A percentile compares a stretch with the other conserved stretches of the same genome.
These are phyloP conservation scores for Vanacampus margaritifer DNA, from an alignment of 2,113 vertebrate genomes.

Conservation along the genomic window DNA sequence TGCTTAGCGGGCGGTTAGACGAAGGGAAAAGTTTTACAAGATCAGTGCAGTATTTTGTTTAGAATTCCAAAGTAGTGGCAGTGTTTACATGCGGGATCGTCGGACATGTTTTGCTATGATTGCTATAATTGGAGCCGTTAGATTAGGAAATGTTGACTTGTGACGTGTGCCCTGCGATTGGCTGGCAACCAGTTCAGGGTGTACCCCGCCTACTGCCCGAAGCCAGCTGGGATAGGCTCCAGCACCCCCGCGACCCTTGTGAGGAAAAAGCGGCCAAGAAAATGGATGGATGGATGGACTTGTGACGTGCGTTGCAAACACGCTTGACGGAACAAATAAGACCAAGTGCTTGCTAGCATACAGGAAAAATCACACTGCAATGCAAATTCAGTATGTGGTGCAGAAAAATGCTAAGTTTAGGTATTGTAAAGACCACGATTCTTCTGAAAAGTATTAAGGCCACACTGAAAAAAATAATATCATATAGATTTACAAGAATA, in stretches of 20 bases:
- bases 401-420: background rate
- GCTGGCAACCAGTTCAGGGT: no score
- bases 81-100: background rate
- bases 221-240: no score
- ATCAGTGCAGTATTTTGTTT: background rate
- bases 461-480: background rate
- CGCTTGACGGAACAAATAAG: no score
- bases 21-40: slow-evolving; percentile 19
- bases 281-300: no score
- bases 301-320: no score
- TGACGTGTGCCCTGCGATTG: no score
- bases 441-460: background rate
- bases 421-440: no score
- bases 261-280: no score
- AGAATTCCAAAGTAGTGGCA: background rate
- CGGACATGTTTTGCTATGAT: slow-evolving; percentile 3
- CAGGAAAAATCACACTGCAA: background rate
- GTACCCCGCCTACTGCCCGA: no score
- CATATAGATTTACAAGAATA: background rate
- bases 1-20: slow-evolving; percentile 34
- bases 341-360: background rate
- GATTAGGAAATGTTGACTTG: background rate
- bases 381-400: background rate
- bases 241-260: no score
- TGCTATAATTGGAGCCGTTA: background rate